A percentile compares a stretch with the other conserved stretches of the same genome.
These are phyloP conservation scores for Syngnathus typhle DNA, from an alignment of 2,113 vertebrate species.

Conservation along the genomic window DNA sequence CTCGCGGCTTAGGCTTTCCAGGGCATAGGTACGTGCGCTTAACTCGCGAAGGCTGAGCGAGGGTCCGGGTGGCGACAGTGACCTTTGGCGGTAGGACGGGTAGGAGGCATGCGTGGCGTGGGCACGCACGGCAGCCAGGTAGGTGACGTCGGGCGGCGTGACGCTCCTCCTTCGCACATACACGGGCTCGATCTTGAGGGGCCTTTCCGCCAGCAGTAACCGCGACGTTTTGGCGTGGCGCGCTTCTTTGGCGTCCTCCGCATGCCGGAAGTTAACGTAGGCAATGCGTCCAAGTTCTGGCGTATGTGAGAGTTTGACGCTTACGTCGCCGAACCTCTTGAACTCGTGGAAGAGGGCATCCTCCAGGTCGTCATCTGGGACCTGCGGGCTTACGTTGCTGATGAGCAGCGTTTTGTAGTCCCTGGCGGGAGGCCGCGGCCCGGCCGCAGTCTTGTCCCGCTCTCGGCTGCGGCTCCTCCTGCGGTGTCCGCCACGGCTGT, in stretches of 20 bases:
- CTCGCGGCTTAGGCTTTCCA: slow-evolving; percentile 81
- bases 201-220: slow-evolving; percentile 84
- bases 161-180: slow-evolving; percentile 77
- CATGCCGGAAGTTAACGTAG: slow-evolving; percentile 92
- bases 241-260: slow-evolving; percentile 90
- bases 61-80: slow-evolving; percentile 80
- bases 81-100: slow-evolving; percentile 80
- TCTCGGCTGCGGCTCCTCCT: slow-evolving; percentile 73
- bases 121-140: slow-evolving; percentile 65
- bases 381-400: slow-evolving; percentile 88
- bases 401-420: slow-evolving; percentile 95
- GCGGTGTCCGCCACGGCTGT: slow-evolving; percentile 69
- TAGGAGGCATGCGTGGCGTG: slow-evolving; percentile 66
- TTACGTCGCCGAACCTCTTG: slow-evolving; percentile 94
- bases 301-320: slow-evolving; percentile 90
- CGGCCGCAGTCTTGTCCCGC: slow-evolving; percentile 74
- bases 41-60: slow-evolving; percentile 78
- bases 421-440: slow-evolving; percentile 61
- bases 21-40: slow-evolving; percentile 76
- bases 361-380: slow-evolving; percentile 91
- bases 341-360: slow-evolving; percentile 95
- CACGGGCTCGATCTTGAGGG: slow-evolving; percentile 90
- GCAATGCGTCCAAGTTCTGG: slow-evolving; percentile 91
- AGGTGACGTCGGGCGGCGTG: slow-evolving; percentile 79
- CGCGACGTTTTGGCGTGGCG: slow-evolving; percentile 81